Base-by-base conservation (phyloP, 2,888 invertebrate genomes). In the Conchocele bisecta region DNA sequence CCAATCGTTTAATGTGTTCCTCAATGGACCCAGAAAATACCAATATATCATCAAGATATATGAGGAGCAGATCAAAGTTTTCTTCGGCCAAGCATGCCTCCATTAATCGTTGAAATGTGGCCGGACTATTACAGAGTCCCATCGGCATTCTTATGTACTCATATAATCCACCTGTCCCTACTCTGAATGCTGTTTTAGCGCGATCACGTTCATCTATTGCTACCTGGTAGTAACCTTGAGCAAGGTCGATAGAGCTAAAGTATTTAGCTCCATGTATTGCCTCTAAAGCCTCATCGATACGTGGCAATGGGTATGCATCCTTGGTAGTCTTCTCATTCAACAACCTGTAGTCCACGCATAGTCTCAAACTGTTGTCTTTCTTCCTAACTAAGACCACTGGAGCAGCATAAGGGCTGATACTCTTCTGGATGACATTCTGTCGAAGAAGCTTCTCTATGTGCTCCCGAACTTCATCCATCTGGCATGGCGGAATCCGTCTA, bases 1-100 rank as follows among this genome's bases (percentile, higher is more conserved):
- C 74, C 17, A 83, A 56, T 13, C 74, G 42, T 24, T 69, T 54
- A 0, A 82, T 33, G 11, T 56, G 66, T 35, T 78, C 71, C 15
- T 76, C 64, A 26, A 71, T 69, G 3, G 76, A 66, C 15, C 13
- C 11, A 1, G 66, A 67, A 50, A 69, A 80, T 0, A 81, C 74
- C 29, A 80, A 28, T 26, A 82, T 70, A 33, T 81, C 83, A 48
- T 81, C 79, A 31, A 81, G 42, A 39, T 75, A 81, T 1, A 73
- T 37, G 15, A 75, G 26, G 1, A 80, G 17, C 11, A 31, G 48
- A 24, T 60, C 54, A 22, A 74, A 67, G 20, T 51, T 70, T 24
- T 68, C 41, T 42, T 74, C 76, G 1, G 71, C 67, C 26, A 79
- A 63, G 6, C 24, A 31, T 29, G 24, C 37, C 17, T 79, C 59